Conservation (phyloP, 2,888 invertebrate genomes). For the Choristoneura rosaceana region DNA sequence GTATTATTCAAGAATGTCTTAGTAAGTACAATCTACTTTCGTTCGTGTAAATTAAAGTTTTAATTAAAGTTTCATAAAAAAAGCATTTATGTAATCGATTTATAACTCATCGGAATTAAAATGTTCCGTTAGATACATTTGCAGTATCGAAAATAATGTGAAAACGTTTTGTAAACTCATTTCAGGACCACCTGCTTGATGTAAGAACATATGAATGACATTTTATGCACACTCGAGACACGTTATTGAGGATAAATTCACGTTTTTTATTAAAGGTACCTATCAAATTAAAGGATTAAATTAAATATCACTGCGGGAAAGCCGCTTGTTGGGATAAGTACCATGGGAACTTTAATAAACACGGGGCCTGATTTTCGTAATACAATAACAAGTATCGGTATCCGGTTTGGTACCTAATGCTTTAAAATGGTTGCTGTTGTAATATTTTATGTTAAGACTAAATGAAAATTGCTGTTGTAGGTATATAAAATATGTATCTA, state of each 20-base stretch:
- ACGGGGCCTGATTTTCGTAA: background rate
- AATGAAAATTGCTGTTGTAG: too few species aligned
- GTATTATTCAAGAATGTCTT: background rate
- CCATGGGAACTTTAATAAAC: background rate
- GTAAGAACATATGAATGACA: constrained; percentile 68
- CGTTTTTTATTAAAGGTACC: constrained; percentile 71
- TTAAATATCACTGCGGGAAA: constrained; percentile 48
- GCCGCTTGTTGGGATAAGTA: constrained; percentile 41
- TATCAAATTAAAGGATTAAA: constrained; percentile 68
- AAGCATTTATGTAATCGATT: constrained; percentile 21
- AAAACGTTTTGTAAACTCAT: constrained; percentile 56
- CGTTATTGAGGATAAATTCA: constrained; percentile 70
- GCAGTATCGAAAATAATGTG: constrained; percentile 67
- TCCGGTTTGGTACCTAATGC: too few species aligned
- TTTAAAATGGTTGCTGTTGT: background rate
- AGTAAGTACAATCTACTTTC: background rate
- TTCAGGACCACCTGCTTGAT: constrained; percentile 75
- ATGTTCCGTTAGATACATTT: constrained; percentile 61
- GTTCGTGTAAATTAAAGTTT: background rate
- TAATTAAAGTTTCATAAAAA: constrained; percentile 24
- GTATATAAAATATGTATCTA: too few species aligned
- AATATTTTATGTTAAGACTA: too few species aligned
- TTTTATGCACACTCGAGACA: constrained; percentile 71
- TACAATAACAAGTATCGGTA: background rate
- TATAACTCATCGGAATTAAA: constrained; percentile 57